A percentile compares a stretch with the other conserved stretches of the same genome.
Conservation (phyloP, 92 coral and sea anemone species). For the Porites rus region DNA sequence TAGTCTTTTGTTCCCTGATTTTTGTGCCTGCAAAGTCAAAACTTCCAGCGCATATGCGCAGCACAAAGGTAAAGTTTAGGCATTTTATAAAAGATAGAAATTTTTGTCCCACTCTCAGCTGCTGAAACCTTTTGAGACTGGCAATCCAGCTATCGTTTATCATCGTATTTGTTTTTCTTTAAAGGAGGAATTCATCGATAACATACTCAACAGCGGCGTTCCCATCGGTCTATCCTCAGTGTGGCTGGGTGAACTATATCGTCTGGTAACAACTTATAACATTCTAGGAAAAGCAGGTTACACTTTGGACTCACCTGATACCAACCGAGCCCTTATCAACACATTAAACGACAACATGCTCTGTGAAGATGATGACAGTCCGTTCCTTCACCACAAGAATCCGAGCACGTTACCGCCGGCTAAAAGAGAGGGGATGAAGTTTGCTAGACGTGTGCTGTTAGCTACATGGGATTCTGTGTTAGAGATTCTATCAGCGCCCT, state of each 20-base stretch:
- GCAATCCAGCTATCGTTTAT: neutral
- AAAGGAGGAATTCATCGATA: slow-evolving; percentile 90
- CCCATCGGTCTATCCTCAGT: slow-evolving; percentile 99
- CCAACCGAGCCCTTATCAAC: slow-evolving; percentile 86
- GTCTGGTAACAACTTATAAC: slow-evolving; percentile 96
- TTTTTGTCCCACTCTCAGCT: too few species aligned
- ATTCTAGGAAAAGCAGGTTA: slow-evolving; percentile 98
- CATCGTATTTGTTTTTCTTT: neutral
- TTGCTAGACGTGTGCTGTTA: slow-evolving; percentile 90
- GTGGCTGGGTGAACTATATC: slow-evolving; percentile 98
- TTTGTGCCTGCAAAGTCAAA: too few species aligned
- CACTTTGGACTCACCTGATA: slow-evolving; percentile 70
- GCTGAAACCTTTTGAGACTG: too few species aligned
- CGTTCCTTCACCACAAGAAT: slow-evolving; percentile 83
- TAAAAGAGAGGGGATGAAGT: slow-evolving; percentile 95
- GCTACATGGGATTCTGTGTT: slow-evolving; percentile 97
- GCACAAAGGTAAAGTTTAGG: too few species aligned
- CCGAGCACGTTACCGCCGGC: slow-evolving; percentile 84
- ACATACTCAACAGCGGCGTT: slow-evolving; percentile 87
- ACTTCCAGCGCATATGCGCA: too few species aligned
- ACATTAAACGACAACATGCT: slow-evolving; percentile 81
- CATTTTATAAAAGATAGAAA: too few species aligned
- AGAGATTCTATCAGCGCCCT: slow-evolving; percentile 91
- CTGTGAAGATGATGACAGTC: slow-evolving; percentile 74
- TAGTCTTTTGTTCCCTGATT: too few species aligned